These are phyloP conservation scores for Gorsachius magnificus DNA, from an alignment of 2,797 vertebrate genomes.

Conservation along the genomic window DNA sequence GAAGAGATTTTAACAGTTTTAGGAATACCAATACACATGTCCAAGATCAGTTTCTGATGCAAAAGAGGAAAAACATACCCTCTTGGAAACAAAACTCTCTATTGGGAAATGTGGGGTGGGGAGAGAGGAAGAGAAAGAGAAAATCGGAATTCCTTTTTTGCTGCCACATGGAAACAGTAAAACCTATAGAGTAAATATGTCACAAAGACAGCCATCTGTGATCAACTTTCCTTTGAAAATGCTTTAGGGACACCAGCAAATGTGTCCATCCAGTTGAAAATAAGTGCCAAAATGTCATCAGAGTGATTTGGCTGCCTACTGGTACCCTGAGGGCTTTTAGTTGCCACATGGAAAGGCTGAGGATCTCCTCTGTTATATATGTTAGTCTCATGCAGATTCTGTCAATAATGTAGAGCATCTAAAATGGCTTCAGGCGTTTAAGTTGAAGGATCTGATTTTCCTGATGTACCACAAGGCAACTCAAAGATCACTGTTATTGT, in stretches of 20 bases:
- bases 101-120: accelerated
- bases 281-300: neutral
- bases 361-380: neutral
- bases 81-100: neutral
- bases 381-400: neutral
- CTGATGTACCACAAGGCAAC: neutral
- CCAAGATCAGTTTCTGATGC: neutral
- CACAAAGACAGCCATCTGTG: neutral
- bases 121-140: neutral
- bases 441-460: neutral
- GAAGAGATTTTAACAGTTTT: neutral
- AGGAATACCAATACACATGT: neutral
- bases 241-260: neutral
- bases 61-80: neutral
- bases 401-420: neutral
- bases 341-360: neutral
- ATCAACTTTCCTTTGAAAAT: neutral
- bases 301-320: neutral
- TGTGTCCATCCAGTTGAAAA: neutral
- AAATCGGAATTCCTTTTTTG: neutral
- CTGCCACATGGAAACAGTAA: neutral
- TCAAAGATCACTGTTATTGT: neutral
- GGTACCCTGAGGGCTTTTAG: neutral
- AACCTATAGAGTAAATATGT: neutral
- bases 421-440: neutral